Conservation (phyloP, 2,113 vertebrate genomes). For the Pachycephala philippinensis region DNA sequence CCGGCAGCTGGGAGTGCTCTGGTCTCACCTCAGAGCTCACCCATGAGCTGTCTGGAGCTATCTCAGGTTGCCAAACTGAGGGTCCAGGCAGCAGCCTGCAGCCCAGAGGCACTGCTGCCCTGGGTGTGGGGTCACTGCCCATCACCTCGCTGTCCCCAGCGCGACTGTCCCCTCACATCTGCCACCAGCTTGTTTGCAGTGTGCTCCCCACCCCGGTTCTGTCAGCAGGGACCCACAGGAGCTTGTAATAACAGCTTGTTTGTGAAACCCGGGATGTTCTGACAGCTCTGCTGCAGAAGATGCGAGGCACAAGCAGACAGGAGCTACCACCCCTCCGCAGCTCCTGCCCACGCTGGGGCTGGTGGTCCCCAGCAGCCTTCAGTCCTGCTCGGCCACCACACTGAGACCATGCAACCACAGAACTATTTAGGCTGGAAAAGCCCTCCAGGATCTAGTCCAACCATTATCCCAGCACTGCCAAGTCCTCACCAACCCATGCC, state of each 20-base stretch:
- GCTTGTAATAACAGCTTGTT: conserved; percentile 5
- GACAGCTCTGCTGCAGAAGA: background rate
- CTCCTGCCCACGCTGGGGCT: background rate
- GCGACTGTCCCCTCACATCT: accelerated
- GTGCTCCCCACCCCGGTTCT: background rate
- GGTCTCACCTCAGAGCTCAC: background rate
- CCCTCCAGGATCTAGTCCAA: background rate
- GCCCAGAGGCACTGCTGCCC: background rate
- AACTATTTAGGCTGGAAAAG: background rate
- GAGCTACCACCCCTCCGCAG: background rate
- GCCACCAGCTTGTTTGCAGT: background rate
- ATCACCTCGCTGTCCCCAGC: background rate
- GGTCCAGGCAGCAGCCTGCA: background rate
- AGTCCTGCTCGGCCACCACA: background rate
- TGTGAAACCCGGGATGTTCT: background rate
- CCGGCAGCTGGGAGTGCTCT: background rate
- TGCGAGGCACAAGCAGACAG: background rate
- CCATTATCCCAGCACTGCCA: background rate
- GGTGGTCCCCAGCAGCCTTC: background rate
- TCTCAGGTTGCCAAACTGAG: background rate
- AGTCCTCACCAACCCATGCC: background rate
- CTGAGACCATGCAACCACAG: background rate
- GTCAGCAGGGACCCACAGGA: background rate
- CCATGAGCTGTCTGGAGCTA: background rate
- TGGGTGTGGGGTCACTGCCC: background rate